phyloP scores from a whole-genome alignment of 2,113 vertebrate species.

The Lophura nycthemera region DNA sequence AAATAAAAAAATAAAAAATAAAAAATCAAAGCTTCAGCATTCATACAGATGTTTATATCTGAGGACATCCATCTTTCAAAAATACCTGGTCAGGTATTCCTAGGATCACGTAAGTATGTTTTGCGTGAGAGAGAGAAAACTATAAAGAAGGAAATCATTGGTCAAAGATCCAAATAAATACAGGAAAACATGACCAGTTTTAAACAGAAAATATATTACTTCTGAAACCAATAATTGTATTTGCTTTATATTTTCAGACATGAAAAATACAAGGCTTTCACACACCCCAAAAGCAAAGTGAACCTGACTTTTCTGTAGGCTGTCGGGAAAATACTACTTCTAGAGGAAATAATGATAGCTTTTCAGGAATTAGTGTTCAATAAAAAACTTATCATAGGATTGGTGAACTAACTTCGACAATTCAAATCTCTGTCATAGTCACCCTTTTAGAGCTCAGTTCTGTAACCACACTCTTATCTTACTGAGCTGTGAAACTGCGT shows the following conservation, averaged over 20 bases:
- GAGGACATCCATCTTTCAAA: not conserved
- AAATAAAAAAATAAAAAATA: too few species aligned
- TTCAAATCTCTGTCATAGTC: not conserved
- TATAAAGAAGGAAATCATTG: not conserved
- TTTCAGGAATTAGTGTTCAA: not conserved
- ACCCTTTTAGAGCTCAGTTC: not conserved
- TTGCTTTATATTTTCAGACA: not conserved
- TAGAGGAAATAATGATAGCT: not conserved
- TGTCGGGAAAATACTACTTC: not conserved
- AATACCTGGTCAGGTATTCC: not conserved
- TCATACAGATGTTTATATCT: not conserved
- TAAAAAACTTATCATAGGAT: not conserved
- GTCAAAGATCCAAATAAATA: not conserved
- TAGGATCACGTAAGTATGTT: not conserved
- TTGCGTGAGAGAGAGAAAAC: not conserved
- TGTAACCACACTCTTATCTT: not conserved
- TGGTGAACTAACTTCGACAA: not conserved
- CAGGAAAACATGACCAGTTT: not conserved
- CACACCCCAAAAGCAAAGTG: not conserved
- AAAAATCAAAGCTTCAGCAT: not conserved
- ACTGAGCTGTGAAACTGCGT: not conserved
- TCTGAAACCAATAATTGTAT: not conserved
- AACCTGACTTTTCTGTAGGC: not conserved
- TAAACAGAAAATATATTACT: not conserved
- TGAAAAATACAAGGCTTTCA: not conserved